Conservation (phyloP, 2,797 vertebrate species). For the Oreortyx pictus region DNA sequence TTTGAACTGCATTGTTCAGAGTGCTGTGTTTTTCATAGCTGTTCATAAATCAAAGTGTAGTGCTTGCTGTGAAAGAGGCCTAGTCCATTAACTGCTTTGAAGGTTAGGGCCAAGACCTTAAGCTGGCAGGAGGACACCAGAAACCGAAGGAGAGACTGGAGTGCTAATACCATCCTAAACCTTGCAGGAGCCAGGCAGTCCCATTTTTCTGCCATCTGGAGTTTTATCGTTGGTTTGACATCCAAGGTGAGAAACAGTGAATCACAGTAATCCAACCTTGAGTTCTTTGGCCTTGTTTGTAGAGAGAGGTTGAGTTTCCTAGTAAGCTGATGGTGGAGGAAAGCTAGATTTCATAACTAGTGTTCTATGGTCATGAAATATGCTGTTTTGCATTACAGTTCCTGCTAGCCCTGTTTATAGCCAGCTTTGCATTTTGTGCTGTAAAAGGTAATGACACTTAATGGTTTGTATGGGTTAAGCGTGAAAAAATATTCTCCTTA, state of each 20-base stretch:
- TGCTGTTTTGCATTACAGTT: neutral
- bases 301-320: neutral
- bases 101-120: neutral
- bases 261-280: neutral
- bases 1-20: neutral
- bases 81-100: neutral
- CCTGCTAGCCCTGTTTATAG: neutral
- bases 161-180: slow-evolving; percentile 22
- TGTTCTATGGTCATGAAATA: neutral
- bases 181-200: slow-evolving; percentile 20
- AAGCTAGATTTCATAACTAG: rapidly evolving
- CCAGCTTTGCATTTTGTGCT: neutral
- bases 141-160: neutral
- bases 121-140: neutral
- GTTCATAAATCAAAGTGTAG: neutral
- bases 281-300: neutral
- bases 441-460: neutral
- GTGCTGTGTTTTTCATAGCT: neutral
- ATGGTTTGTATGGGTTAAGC: neutral
- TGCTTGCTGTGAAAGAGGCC: neutral
- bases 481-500: neutral
- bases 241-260: neutral
- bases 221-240: neutral
- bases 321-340: neutral
- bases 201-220: neutral